Base-by-base conservation (phyloP, 2,113 vertebrate genomes). In the Paralichthys olivaceus region DNA sequence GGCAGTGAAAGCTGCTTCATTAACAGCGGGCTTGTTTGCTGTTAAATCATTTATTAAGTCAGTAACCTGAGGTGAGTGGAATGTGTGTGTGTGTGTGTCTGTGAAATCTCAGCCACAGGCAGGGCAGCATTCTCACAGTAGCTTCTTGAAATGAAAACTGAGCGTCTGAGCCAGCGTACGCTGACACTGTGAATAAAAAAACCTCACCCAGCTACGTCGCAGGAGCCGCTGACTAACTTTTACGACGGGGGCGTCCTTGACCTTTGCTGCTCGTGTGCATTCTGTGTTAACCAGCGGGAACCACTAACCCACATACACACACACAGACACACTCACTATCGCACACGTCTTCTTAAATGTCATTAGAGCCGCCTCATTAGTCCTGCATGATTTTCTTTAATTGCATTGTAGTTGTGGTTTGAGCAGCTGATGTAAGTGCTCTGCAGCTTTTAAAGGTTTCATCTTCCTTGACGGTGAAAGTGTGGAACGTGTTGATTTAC, bases 31-130 rank as follows among this genome's bases (percentile, higher is more conserved):
- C 75, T 68, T 84, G 76, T 78, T 82, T 83, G 49, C 59, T 80
- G 20, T 79, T 84, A 32, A 85, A 85, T 81, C 17, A 81, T 84
- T 79, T 68, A 83, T 72, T 22, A 60, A 65, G 37, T 53, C 22
- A 20, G 74, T 58, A 85, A 86, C 78, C 25, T 70, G 72, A 81
- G 75, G 20, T 60, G 22, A n/a, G 58, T 45, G 37, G 7, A 37
- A 2, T 63, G 23, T 51, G 45, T 62, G 34, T 25, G 72, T 40
- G 5, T 22, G 55, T 32, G 69, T 43, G 47, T 66, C 19, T 9
- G 69, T 59, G 34, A 80, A 77, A 77, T 69, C 75, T 80, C 70
- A 62, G 61, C 61, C 45, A 20, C 11, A 1, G 49, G 25, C 45
- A 34, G 4, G n/a, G 14, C 77, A n/a, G 22, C 56, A 14, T 37